Percentiles rank a stretch among this genome's conserved stretches.
phyloP scores from a whole-genome alignment of 2,797 vertebrate species.

The Lycodopsis pacificus region DNA sequence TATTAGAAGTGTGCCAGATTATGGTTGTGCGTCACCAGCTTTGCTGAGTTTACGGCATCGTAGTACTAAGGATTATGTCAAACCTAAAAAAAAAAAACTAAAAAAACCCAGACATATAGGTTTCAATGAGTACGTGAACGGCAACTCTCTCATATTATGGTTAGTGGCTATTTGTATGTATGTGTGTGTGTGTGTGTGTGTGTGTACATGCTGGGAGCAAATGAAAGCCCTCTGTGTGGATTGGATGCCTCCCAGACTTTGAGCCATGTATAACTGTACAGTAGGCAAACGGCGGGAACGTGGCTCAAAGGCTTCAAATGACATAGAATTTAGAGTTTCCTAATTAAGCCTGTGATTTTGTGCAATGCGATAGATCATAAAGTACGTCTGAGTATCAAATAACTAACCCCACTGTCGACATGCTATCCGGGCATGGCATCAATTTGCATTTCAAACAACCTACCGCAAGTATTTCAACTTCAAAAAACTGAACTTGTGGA shows the following conservation, averaged over 20 bases:
- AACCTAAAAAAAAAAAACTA: conserved; percentile 56
- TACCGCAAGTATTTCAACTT: conserved; percentile 35
- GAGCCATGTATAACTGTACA: conserved; percentile 58
- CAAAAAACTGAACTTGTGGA: conserved; percentile 40
- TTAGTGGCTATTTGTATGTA: conserved; percentile 36
- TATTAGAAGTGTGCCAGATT: conserved; percentile 65
- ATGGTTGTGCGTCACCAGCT: conserved; percentile 51
- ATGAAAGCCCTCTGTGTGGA: conserved; percentile 76
- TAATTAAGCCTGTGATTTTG: conserved; percentile 72
- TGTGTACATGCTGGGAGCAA: conserved; percentile 57
- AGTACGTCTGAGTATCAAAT: conserved; percentile 43
- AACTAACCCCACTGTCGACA: conserved; percentile 23
- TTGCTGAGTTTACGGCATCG: conserved; percentile 59
- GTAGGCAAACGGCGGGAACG: conserved; percentile 57
- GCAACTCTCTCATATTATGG: conserved; percentile 49
- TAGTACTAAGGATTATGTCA: conserved; percentile 60
- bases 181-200: conserved; percentile 3
- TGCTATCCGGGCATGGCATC: conserved; percentile 33
- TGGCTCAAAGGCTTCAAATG: conserved; percentile 77
- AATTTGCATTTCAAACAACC: conserved; percentile 54
- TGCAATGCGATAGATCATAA: conserved; percentile 63
- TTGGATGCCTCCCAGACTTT: conserved; percentile 66
- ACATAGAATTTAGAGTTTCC: conserved; percentile 73
- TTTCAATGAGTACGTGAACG: conserved; percentile 31
- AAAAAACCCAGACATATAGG: conserved; percentile 34